Evolutionary conservation across 2,797 vertebrate species (phyloP), one percentile per base, ranked within the genome.

Genomic region (Melanotaenia maccullochi): DNA sequence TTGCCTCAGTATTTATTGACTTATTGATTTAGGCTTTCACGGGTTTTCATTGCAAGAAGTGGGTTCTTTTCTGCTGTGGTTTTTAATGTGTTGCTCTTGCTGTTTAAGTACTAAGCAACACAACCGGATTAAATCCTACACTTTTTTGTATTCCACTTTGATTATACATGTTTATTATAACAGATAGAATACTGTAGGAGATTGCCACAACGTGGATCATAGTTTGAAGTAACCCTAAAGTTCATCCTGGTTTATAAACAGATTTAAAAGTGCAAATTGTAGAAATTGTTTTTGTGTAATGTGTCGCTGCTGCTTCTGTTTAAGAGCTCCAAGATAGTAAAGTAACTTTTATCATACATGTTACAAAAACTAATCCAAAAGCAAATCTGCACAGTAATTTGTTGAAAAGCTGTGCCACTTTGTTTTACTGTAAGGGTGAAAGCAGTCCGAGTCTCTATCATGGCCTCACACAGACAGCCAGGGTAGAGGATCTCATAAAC

Each of bases 1-100:
- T 35, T 55, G 30, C 51, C 30, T 60, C 24, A 28, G 64, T 65
- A 67, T 81, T 67, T 62, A 40, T 68, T 76, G 66, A 22, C 51
- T 71, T 65, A 69, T 78, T 30, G 24, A 65, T 73, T 74, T 73
- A 13, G 20, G 5, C 40, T 64, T 70, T 67, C 58, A 54, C 3
- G 0, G 25, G 57, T 69, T 79, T 77, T 38, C 22, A 18, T 18
- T 49, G 16, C 52, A 65, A 56, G 8, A 3, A 7, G 3, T 36
- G 30, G 30, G 30, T 55, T 30, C n/a, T 22, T 59, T 56, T 35
- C 20, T n/a, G 20, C 44, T 49, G 20, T 9, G 20, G 44, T 35
- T 57, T 61, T 44, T 16, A 2, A 56, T 13, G 3, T 65, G 12
- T 24, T 56, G 0, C 24, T 68, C 4, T 16, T 59, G 38, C 30